These are phyloP conservation scores for Palythoa grandiflora DNA, from an alignment of 92 coral and sea anemone genomes.

Conservation along the genomic window DNA sequence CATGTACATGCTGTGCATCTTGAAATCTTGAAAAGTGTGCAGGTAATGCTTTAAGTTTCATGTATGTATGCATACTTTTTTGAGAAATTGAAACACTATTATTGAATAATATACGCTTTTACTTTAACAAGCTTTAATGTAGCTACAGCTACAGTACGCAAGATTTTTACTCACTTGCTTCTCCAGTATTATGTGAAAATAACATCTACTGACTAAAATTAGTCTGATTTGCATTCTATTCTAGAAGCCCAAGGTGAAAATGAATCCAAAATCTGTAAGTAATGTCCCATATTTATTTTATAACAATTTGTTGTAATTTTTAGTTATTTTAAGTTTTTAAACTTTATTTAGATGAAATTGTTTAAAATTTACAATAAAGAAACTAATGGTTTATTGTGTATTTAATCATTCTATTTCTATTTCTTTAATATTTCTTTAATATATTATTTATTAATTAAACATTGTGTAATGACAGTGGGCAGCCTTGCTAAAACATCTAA, in stretches of 20 bases:
- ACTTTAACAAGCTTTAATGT: neutral
- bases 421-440: constrained; percentile 6
- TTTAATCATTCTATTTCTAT: constrained; percentile 1
- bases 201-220: neutral
- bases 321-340: neutral
- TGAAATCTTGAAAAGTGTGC: neutral
- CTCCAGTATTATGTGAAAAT: constrained; percentile 10
- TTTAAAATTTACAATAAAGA: neutral
- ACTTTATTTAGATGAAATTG: constrained; percentile 1
- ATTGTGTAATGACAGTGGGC: constrained; percentile 7
- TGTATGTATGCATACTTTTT: neutral
- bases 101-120: constrained; percentile 1
- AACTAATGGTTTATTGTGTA: constrained; percentile 13
- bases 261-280: neutral
- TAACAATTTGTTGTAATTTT: neutral
- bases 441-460: neutral
- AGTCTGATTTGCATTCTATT: neutral
- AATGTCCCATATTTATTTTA: too few species aligned
- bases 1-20: constrained; percentile 2
- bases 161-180: constrained; percentile 2
- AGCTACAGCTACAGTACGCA: neutral
- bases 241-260: constrained; percentile 11
- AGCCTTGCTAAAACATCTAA: constrained; percentile 15
- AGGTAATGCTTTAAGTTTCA: constrained; percentile 3
- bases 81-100: neutral